Evolutionary conservation across 2,113 vertebrate genomes (phyloP), one percentile per base, ranked within the genome.

Genomic region (Podiceps cristatus): DNA sequence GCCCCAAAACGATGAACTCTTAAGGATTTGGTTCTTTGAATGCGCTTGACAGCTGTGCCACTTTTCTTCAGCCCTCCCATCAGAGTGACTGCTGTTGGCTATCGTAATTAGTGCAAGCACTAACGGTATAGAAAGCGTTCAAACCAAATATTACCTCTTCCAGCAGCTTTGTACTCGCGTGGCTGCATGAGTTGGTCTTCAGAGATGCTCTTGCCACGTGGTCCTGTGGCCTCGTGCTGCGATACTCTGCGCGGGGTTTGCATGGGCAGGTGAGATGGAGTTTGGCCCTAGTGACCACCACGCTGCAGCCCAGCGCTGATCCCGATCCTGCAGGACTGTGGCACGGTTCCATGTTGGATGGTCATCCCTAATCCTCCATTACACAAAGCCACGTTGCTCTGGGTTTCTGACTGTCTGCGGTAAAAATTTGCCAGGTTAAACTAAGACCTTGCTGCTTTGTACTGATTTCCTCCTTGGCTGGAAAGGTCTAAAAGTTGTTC

Each of bases 121-220:
- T 76, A 29, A 35, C 49, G 50, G 37, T 35, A 13, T 9, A 72
- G 96, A 56, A 50, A 29, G 80, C 18, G 33, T 80, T 80, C 18
- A 35, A 18, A 15, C 40, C 28, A 33, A 35, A 3, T 6, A 5
- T 24, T 76, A 5, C 45, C 42, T 86, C 63, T 64, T 42, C 33
- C 3, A 0, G 42, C 55, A 50, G 83, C 75, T 76, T 58, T 16
- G 2, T 28, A 0, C 29, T 53, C 1, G 0, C 4, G 0, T 8
- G 56, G 35, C 60, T n/a, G 16, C 72, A 0, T 9, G 24, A 50
- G 42, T 18, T 8, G 1, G 1, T 31, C 40, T 52, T 73, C 45
- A 33, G 63, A 35, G 52, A 10, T 58, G 52, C 35, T 67, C n/a
- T 24, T 62, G 74, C 78, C 37, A 4, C 49, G 4, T 19, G 73